These are phyloP conservation scores for Phylloscopus collybita DNA, from an alignment of 2,797 vertebrate species.

Conservation along the genomic window DNA sequence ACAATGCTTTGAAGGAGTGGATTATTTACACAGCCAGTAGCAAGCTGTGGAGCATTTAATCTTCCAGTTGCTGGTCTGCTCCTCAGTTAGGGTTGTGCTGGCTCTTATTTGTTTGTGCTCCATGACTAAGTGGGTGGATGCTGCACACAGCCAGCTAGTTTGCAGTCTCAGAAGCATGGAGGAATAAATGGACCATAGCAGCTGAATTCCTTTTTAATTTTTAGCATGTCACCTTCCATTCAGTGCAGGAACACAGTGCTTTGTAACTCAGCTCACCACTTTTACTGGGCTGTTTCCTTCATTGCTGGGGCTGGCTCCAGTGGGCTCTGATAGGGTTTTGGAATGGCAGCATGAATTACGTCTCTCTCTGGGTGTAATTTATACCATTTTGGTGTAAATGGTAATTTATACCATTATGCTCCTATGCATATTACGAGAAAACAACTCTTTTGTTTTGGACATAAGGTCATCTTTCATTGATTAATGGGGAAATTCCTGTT, in stretches of 20 bases:
- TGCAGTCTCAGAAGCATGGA: background rate
- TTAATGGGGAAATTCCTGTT: background rate
- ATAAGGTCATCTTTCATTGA: background rate
- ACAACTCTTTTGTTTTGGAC: background rate
- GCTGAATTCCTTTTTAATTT: constrained; percentile 4
- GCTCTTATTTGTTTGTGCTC: background rate
- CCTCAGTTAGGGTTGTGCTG: background rate
- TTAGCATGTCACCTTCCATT: background rate
- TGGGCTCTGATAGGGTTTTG: background rate
- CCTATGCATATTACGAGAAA: background rate
- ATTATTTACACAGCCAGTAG: background rate
- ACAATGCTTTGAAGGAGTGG: background rate
- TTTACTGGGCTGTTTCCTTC: background rate
- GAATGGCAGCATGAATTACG: background rate
- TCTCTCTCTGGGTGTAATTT: background rate
- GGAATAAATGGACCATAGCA: background rate
- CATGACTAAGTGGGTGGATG: background rate
- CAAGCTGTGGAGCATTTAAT: background rate
- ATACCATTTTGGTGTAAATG: background rate
- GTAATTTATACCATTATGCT: background rate
- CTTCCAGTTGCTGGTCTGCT: background rate
- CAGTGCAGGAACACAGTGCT: background rate
- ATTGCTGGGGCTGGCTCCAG: background rate
- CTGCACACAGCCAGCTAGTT: background rate
- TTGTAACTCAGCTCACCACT: background rate